Percentiles rank a stretch among this genome's conserved stretches.
These are phyloP conservation scores for Anastrepha obliqua DNA, from an alignment of 1,140 invertebrate species.

Conservation along the genomic window DNA sequence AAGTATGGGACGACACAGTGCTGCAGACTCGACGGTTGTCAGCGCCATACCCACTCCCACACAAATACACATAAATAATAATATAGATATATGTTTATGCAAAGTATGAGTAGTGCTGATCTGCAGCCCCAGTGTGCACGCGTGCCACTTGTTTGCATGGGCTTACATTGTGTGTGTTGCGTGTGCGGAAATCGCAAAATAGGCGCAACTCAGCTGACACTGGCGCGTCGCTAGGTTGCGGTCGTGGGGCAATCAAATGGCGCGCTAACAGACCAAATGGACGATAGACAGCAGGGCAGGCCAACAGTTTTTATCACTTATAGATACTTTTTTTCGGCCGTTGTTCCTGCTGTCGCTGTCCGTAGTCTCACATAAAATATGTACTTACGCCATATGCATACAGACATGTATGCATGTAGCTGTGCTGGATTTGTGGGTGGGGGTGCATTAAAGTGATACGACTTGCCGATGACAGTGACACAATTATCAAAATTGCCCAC, in stretches of 20 bases:
- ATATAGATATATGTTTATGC: not conserved
- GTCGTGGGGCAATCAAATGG: not conserved
- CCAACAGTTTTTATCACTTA: conserved; percentile 31
- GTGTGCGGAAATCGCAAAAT: conserved; percentile 55
- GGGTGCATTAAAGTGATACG: conserved; percentile 5
- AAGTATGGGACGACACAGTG: conserved; percentile 65
- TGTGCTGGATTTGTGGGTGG: not conserved
- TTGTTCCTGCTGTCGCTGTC: not conserved
- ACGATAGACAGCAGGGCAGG: not conserved
- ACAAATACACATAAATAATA: not conserved
- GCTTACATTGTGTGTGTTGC: not conserved
- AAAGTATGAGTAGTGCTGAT: not conserved
- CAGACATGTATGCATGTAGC: not conserved
- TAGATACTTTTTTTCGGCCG: not conserved
- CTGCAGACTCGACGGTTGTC: not conserved
- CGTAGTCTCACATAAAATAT: not conserved
- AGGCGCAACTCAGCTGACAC: conserved; percentile 14
- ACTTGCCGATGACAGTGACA: conserved; percentile 36
- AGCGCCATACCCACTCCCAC: conserved; percentile 3
- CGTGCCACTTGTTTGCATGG: not conserved
- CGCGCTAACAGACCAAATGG: not conserved
- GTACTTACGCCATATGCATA: no score
- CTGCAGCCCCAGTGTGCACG: not conserved
- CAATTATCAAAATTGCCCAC: conserved; percentile 40
- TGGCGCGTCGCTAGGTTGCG: not conserved